Conservation (phyloP, 2,888 invertebrate species). For the Caenorhabditis sp. region DNA sequence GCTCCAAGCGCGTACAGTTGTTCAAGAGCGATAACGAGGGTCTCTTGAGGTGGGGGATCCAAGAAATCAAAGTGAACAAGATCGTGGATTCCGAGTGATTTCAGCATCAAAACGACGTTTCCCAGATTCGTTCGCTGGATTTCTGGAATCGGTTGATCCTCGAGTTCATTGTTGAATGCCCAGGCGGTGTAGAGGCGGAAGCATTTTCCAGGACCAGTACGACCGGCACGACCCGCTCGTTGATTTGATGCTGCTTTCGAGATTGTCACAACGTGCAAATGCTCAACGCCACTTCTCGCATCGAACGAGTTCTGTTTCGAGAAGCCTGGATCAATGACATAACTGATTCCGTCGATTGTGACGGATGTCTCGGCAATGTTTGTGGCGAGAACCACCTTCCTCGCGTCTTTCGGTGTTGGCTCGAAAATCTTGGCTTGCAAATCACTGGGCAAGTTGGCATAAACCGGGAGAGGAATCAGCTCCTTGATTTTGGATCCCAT, state of each 20-base stretch:
- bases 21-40: constrained; percentile 92
- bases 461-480: constrained; percentile 94
- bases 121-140: constrained; percentile 98
- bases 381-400: constrained; percentile 97
- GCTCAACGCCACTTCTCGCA: constrained; percentile 98
- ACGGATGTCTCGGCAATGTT: constrained; percentile 99
- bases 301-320: constrained; percentile 98
- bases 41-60: constrained; percentile 93
- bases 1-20: constrained; percentile 98
- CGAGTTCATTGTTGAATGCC: constrained; percentile 98
- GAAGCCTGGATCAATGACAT: constrained; percentile 99
- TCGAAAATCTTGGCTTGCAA: constrained; percentile 99
- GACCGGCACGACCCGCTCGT: constrained; percentile 95
- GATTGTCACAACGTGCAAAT: constrained; percentile 97
- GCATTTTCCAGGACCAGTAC: constrained; percentile 99
- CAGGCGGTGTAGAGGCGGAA: constrained; percentile 98
- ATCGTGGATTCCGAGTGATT: constrained; percentile 97
- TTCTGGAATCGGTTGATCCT: constrained; percentile 98
- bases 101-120: constrained; percentile 96
- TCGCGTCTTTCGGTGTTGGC: constrained; percentile 95
- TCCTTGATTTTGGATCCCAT: constrained; percentile 95
- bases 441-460: constrained; percentile 98
- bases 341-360: constrained; percentile 98
- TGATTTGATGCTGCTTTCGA: constrained; percentile 97
- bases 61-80: constrained; percentile 98